phyloP scores from a whole-genome alignment of 2,888 invertebrate species.

The Tenthredo livida region DNA sequence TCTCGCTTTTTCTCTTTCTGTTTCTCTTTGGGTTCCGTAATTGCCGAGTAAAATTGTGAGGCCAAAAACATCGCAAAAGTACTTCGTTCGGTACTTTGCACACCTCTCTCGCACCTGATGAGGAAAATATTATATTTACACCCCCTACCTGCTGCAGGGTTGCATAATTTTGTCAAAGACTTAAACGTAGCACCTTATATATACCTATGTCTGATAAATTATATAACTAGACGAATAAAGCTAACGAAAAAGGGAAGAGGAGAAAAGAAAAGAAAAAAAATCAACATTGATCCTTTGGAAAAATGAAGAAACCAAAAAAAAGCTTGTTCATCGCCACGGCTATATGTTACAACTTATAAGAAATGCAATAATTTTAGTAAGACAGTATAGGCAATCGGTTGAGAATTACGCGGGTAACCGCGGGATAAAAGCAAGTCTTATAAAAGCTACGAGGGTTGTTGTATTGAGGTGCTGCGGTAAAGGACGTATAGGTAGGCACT shows the following conservation, averaged over 20 bases:
- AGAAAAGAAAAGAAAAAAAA: not conserved
- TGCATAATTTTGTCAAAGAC: not conserved
- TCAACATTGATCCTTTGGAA: not conserved
- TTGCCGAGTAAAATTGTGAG: not conserved
- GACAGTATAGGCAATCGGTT: conserved; percentile 4
- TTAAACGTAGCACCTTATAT: not conserved
- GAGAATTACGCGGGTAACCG: not conserved
- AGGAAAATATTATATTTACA: not conserved
- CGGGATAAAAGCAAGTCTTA: not conserved
- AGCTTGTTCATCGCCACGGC: not conserved
- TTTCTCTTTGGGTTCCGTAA: not conserved
- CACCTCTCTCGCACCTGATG: not conserved
- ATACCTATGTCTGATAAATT: no score
- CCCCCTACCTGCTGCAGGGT: not conserved
- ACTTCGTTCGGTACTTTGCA: not conserved
- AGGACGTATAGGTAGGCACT: no score
- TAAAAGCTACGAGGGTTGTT: not conserved
- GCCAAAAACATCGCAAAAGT: not conserved
- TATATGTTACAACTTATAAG: not conserved
- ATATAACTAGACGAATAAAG: no score
- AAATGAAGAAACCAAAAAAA: not conserved
- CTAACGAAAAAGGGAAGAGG: not conserved
- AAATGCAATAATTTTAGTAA: not conserved
- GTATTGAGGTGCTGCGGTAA: not conserved
- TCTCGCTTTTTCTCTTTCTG: not conserved